Evolutionary conservation across 1,140 invertebrate genomes (phyloP), one percentile per base, ranked within the genome.

Genomic region (Neodiprion virginianus): DNA sequence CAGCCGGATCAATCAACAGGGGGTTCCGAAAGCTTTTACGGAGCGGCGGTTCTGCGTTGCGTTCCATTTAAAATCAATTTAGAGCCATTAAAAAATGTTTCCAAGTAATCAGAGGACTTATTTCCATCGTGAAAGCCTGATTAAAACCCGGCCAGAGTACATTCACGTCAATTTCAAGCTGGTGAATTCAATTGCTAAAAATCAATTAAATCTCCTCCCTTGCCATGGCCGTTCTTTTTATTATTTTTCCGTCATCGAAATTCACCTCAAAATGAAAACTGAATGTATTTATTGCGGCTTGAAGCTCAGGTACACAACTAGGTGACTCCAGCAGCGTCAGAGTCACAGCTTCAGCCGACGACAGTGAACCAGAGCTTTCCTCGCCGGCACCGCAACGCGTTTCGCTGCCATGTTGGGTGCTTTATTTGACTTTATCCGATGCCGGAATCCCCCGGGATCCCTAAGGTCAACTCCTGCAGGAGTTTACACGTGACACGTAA

Each of bases 401-500:
- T 69, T 47, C 11, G 67, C n/a, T 61, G 28, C 28, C 28, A 40
- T 40, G 53, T 61, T 61, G 11, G 8, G 53, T 61, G n/a, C 53
- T 61, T 61, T 61, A 61, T 61, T 61, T 61, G 53, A 47, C 67
- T 23, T 69, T 21, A 69, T 69, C 67, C 67, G 7, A 23, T 69
- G 40, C 67, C 7, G 12, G 7, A 69, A 47, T 69, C 67, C 67
- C 67, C 10, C 40, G 23, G 67, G 67, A 69, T 17, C 40, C 12
- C 21, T 69, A 47, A 69, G 67, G 67, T 69, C 40, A 69, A 21
- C 40, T 69, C 9, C 40, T 21, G 67, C 17, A 69, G 14, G 67
- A 69, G 67, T 47, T 69, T 69, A 69, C 67, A 47, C 67, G 8
- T 14, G 40, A 69, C 67, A 69, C 67, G 67, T 69, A 69, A 69